Percentiles rank a stretch among this genome's conserved stretches.
Evolutionary conservation across 1,140 invertebrate species (phyloP).

Genomic region (Scaptomyza pallida): DNA sequence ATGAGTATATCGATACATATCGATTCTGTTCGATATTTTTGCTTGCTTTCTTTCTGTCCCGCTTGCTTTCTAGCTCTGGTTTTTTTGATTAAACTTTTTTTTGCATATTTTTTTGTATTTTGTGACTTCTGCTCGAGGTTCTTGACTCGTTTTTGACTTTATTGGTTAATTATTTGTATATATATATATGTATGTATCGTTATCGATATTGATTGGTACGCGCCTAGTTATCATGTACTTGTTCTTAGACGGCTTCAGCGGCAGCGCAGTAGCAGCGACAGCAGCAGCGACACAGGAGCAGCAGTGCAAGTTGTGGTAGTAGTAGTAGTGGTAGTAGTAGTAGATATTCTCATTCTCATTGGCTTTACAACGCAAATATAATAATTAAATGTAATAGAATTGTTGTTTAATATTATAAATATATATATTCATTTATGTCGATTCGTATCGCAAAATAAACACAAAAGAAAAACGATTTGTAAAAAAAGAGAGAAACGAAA

Average conservation of each 20-base stretch:
- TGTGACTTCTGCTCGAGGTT: slow-evolving; percentile 51
- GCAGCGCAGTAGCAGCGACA: slow-evolving; percentile 40
- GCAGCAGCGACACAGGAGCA: slow-evolving; percentile 69
- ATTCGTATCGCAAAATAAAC: slow-evolving; percentile 66
- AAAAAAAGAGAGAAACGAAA: slow-evolving; percentile 55
- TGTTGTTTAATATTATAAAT: slow-evolving; percentile 59
- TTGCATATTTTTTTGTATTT: slow-evolving; percentile 19
- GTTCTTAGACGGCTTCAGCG: slow-evolving; percentile 21
- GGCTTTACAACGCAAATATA: slow-evolving; percentile 83
- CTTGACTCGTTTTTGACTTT: slow-evolving; percentile 26
- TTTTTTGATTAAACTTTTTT: slow-evolving; percentile 38
- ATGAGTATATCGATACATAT: slow-evolving; percentile 18
- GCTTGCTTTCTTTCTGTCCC: background rate
- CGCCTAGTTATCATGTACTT: slow-evolving; percentile 47
- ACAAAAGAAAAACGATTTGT: slow-evolving; percentile 52
- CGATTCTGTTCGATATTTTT: slow-evolving; percentile 5
- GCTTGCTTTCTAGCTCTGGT: slow-evolving; percentile 7
- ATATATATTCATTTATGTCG: slow-evolving; percentile 48
- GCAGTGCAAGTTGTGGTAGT: slow-evolving; percentile 81
- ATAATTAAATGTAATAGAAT: slow-evolving; percentile 81
- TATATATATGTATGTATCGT: slow-evolving; percentile 29
- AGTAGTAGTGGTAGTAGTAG: slow-evolving; percentile 74
- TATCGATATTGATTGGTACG: slow-evolving; percentile 44
- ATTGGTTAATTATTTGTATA: slow-evolving; percentile 14
- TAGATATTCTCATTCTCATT: slow-evolving; percentile 84